These are phyloP conservation scores for Cryptocephalus moraei DNA, from an alignment of 2,888 invertebrate genomes.

Conservation along the genomic window DNA sequence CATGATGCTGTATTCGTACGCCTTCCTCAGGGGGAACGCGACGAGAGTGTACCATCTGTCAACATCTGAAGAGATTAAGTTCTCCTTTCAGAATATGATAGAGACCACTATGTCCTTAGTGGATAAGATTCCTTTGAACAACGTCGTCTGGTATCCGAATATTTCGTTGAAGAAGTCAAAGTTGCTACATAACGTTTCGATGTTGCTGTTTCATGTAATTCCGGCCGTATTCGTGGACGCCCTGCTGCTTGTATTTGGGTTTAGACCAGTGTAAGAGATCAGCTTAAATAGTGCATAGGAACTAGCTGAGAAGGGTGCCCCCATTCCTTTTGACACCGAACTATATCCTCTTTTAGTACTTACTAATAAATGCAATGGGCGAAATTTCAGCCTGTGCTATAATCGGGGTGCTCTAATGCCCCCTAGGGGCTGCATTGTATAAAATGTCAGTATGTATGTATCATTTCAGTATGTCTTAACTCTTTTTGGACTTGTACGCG, in stretches of 20 bases:
- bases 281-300: too few relatives aligned
- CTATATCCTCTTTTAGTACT: too few relatives aligned
- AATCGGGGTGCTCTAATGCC: too few relatives aligned
- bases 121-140: conserved; percentile 71
- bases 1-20: conserved; percentile 40
- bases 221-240: conserved; percentile 77
- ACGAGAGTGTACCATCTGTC: neutral
- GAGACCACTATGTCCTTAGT: conserved; percentile 59
- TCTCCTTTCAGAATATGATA: conserved; percentile 65
- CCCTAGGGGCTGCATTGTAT: too few relatives aligned
- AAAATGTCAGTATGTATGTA: too few relatives aligned
- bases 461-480: too few relatives aligned
- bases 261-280: conserved; percentile 67
- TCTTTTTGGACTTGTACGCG: too few relatives aligned
- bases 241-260: conserved; percentile 60
- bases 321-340: too few relatives aligned
- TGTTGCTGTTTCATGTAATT: conserved; percentile 65
- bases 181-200: conserved; percentile 56
- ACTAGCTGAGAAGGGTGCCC: too few relatives aligned
- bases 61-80: neutral
- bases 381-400: too few relatives aligned
- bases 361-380: too few relatives aligned
- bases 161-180: conserved; percentile 65
- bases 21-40: too few relatives aligned
- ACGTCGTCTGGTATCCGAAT: conserved; percentile 77